Evolutionary conservation across 92 coral and sea anemone species (phyloP), one percentile per base, ranked within the genome.

Genomic region (Diadumene lineata): DNA sequence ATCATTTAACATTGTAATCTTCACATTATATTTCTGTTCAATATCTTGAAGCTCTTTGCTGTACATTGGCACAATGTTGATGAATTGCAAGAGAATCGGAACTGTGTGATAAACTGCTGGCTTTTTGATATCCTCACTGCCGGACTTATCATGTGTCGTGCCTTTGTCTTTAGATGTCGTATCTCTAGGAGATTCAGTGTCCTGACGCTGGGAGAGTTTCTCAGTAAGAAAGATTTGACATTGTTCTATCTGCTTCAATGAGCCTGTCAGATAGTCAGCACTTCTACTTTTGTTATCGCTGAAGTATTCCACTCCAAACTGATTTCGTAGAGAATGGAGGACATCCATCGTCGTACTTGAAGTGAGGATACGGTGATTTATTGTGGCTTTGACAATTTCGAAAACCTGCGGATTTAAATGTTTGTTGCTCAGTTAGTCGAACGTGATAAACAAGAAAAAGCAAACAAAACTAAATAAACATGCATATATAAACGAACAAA

Each of bases 31-130:
- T 18, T 22, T 26, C 53, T 43, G n/a, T 28, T 71, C 50, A 17
- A 71, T 56, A 24, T 1, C 0, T 53, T 32, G 29, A n/a, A 71
- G 22, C 2, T 25, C 43, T 27, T 56, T 31, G 27, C 0, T 34
- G 63, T 56, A 71, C 53, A 55, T 71, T 56, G 55, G 25, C 0
- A 71, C 76, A 19, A 51, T n/a, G 50, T 27, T 26, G 55, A 71
- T 55, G 31, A 71, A 71, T 15, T 33, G 15, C 0, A 53, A 55
- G 66, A 71, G 15, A 11, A 71, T 55, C 1, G 76, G 76, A 1
- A 71, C 75, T n/a, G 76, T 46, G 0, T 71, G 66, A 53, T n/a
- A 71, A 17, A 32, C 24, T 31, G 13, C 32, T 16, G 2, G 0
- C 28, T 71, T 53, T 28, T 21, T 71, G 46, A 32, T 17, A 55